Percentiles rank a stretch among this genome's conserved stretches.
phyloP scores from a whole-genome alignment of 2,113 vertebrate genomes.

The Willisornis vidua region DNA sequence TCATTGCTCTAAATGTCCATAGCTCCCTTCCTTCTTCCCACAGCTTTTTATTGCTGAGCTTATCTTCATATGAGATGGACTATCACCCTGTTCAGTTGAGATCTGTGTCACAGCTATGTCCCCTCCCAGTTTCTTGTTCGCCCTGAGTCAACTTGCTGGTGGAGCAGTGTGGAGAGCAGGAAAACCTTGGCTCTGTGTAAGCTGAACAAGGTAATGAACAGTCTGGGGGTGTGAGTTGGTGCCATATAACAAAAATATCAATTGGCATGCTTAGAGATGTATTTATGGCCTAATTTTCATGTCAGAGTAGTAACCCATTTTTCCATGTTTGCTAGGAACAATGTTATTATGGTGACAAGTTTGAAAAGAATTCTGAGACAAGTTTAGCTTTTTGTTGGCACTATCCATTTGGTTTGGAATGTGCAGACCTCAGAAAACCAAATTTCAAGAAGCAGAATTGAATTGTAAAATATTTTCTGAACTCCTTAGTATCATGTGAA shows the following conservation, averaged over 20 bases:
- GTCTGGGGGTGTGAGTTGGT: background rate
- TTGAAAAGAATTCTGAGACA: too few relatives aligned
- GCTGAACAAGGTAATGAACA: background rate
- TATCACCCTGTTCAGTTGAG: background rate
- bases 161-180: background rate
- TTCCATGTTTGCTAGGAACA: background rate
- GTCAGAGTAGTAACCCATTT: background rate
- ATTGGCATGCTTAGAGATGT: background rate
- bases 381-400: background rate
- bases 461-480: background rate
- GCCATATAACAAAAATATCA: background rate
- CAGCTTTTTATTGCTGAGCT: background rate
- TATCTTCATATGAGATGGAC: rapidly evolving
- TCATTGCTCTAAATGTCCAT: background rate
- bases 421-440: background rate
- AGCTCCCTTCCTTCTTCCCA: background rate
- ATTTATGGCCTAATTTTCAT: background rate
- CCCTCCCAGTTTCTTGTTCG: background rate
- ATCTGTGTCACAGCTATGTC: rapidly evolving
- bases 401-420: rapidly evolving
- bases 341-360: background rate
- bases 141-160: rapidly evolving
- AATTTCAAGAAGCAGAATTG: background rate
- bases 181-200: background rate
- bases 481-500: background rate